A percentile compares a stretch with the other conserved stretches of the same genome.
Evolutionary conservation across 2,113 vertebrate species (phyloP).

Genomic region (Oxyura jamaicensis): DNA sequence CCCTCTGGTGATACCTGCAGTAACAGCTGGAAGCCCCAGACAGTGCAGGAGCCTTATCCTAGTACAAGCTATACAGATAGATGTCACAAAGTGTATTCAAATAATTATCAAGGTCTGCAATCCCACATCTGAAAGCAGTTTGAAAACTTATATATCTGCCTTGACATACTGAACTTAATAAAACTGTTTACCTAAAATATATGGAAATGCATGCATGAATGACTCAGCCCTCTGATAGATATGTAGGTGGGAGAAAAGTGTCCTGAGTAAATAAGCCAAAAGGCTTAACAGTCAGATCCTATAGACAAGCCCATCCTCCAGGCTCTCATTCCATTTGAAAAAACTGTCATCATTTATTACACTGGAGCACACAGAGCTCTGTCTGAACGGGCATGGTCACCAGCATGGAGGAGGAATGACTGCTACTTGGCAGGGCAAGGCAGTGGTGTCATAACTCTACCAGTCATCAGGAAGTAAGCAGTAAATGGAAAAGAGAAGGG

Average conservation of each 20-base stretch:
- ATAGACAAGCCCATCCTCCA: background rate
- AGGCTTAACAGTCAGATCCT: background rate
- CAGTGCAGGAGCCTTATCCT: background rate
- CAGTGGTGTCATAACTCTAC: background rate
- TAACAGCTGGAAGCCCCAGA: background rate
- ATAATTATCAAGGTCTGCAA: background rate
- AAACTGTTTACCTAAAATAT: background rate
- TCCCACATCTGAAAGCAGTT: background rate
- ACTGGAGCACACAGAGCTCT: background rate
- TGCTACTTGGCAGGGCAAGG: background rate
- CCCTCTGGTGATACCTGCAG: background rate
- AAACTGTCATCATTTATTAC: slow-evolving; percentile 19
- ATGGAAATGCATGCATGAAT: background rate
- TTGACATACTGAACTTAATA: background rate
- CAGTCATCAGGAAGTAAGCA: background rate
- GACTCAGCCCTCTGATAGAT: background rate
- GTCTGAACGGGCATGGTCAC: background rate
- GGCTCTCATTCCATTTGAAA: background rate
- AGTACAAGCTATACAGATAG: background rate
- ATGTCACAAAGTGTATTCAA: background rate
- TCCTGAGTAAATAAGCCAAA: background rate
- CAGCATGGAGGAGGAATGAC: rapidly evolving
- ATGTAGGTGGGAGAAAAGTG: background rate
- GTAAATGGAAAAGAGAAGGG: background rate
- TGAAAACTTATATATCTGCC: background rate